A percentile compares a stretch with the other conserved stretches of the same genome.
Evolutionary conservation across 2,113 vertebrate genomes (phyloP).

Genomic region (Tapirus terrestris): DNA sequence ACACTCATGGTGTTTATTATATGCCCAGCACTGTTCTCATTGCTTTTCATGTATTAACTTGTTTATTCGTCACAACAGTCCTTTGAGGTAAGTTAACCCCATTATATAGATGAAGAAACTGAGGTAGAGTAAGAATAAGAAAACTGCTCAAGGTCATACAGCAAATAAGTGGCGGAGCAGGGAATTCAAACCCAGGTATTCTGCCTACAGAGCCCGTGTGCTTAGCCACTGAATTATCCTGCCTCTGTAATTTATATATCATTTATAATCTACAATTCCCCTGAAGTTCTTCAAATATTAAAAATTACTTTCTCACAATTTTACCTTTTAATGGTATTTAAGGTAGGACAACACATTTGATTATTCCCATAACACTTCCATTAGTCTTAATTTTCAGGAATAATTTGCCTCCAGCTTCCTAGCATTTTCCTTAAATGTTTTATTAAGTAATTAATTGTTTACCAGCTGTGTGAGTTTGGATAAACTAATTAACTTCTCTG

Average conservation of each 20-base stretch:
- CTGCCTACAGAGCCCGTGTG: neutral
- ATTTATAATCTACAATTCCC: neutral
- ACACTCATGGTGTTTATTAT: neutral
- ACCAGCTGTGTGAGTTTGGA: neutral
- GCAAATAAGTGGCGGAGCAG: neutral
- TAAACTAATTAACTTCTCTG: neutral
- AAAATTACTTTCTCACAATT: neutral
- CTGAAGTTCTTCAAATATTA: neutral
- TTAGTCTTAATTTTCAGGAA: conserved; percentile 36
- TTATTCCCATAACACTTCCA: neutral
- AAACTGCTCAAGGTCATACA: neutral
- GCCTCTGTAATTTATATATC: neutral
- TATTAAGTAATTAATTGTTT: neutral
- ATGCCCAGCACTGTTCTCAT: neutral
- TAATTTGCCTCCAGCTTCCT: conserved; percentile 6
- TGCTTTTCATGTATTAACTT: neutral
- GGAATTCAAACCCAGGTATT: neutral
- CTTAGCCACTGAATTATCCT: neutral
- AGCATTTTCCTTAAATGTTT: conserved; percentile 14
- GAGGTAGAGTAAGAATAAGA: neutral
- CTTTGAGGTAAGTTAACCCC: neutral
- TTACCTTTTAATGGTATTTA: neutral
- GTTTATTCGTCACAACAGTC: neutral
- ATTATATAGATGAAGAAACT: neutral
- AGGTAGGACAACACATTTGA: neutral